Evolutionary conservation across 2,113 vertebrate species (phyloP).

Genomic region (Triplophysa rosa): DNA sequence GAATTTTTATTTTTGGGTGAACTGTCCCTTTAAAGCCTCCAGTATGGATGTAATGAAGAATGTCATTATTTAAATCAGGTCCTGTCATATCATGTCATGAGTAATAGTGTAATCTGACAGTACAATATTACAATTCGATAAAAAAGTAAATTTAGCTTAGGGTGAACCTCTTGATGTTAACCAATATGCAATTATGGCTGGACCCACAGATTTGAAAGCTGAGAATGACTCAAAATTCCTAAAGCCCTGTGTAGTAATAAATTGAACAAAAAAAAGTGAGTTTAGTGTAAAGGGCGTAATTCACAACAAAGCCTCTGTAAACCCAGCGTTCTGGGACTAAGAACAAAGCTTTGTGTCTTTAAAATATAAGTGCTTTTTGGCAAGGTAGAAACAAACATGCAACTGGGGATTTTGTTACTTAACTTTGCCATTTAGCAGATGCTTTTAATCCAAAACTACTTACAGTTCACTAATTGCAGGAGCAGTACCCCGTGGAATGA

Average conservation of each 20-base stretch:
- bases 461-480: conserved; percentile 31
- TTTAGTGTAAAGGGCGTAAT: not conserved
- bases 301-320: not conserved
- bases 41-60: too few relatives aligned
- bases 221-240: too few relatives aligned
- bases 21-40: too few relatives aligned
- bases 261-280: not conserved
- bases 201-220: too few relatives aligned
- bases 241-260: not conserved
- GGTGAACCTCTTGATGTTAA: too few relatives aligned
- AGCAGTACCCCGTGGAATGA: not conserved
- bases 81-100: not conserved
- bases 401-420: conserved; percentile 24
- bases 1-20: too few relatives aligned
- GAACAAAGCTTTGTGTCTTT: conserved; percentile 31
- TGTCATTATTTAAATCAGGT: not conserved
- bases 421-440: conserved; percentile 33
- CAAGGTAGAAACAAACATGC: conserved; percentile 24
- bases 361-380: not conserved
- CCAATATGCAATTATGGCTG: too few relatives aligned
- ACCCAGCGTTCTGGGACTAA: conserved; percentile 19
- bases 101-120: not conserved
- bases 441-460: conserved; percentile 39
- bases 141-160: conserved; percentile 24
- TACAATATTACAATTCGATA: conserved; percentile 11